Conservation (phyloP, 2,113 vertebrate species). For the Poeciliopsis retropinna region DNA sequence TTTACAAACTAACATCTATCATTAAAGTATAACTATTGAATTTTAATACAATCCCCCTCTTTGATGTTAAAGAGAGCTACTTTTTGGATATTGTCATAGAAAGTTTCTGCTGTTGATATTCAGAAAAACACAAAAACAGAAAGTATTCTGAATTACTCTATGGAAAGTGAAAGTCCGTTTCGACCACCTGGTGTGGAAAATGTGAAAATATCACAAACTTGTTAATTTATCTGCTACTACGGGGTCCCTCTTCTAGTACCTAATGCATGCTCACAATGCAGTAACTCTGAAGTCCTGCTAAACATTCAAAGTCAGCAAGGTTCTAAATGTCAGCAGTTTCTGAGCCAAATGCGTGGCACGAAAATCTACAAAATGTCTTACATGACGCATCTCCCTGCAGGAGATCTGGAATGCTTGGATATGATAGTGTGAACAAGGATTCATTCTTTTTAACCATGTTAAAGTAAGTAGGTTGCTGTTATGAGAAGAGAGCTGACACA, state of each 20-base stretch:
- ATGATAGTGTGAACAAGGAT: neutral
- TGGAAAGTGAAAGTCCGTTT: neutral
- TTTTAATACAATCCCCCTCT: neutral
- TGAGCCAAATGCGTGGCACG: neutral
- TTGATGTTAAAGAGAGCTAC: neutral
- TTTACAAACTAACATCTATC: neutral
- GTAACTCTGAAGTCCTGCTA: neutral
- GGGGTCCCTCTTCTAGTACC: neutral
- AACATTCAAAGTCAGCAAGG: neutral
- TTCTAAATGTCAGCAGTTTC: neutral
- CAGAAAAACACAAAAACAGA: neutral
- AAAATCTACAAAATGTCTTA: neutral
- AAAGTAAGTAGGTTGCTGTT: neutral
- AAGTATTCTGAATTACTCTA: neutral
- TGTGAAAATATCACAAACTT: too few relatives aligned
- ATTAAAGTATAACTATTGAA: neutral
- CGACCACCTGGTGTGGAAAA: neutral
- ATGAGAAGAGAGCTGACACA: neutral
- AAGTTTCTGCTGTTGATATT: neutral
- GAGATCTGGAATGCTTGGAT: neutral
- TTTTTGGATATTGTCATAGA: neutral
- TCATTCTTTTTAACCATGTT: neutral
- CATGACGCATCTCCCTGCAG: neutral
- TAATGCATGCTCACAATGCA: neutral
- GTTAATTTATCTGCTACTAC: too few relatives aligned